Percentiles rank a stretch among this genome's conserved stretches.
Evolutionary conservation across 2,113 vertebrate genomes (phyloP).

Genomic region (Pipa parva): DNA sequence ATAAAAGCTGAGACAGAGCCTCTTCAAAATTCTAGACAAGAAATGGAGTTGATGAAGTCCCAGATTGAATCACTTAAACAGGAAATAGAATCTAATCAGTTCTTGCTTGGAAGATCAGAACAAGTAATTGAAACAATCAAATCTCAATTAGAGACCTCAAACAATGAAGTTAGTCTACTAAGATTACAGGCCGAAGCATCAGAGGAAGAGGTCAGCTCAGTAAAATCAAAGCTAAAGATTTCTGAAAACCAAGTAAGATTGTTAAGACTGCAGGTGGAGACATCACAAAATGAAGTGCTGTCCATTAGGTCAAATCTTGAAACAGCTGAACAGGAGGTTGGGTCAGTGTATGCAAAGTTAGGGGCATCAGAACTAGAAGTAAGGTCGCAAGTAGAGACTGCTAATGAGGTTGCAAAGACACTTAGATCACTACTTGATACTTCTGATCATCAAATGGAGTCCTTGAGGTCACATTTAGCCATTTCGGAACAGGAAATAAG

Average conservation of each 20-base stretch:
- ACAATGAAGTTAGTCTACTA: neutral
- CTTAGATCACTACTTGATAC: neutral
- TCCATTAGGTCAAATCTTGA: neutral
- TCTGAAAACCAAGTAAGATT: neutral
- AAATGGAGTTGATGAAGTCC: neutral
- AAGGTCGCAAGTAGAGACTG: neutral
- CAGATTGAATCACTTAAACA: neutral
- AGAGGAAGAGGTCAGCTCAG: neutral
- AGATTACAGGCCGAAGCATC: neutral
- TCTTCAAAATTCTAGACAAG: neutral
- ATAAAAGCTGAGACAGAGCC: neutral
- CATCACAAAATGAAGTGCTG: neutral
- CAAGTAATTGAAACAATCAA: neutral
- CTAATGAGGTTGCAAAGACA: neutral
- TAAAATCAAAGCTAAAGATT: neutral
- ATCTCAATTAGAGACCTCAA: neutral
- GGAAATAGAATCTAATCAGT: neutral
- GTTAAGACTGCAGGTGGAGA: neutral
- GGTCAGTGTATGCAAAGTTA: constrained; percentile 54
- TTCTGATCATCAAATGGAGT: neutral
- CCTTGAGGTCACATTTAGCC: neutral
- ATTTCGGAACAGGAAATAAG: neutral
- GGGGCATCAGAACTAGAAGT: constrained; percentile 40
- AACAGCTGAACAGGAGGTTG: neutral
- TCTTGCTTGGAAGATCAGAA: neutral